These are phyloP conservation scores for Palythoa heliodiscus DNA, from an alignment of 92 coral and sea anemone species.

Conservation along the genomic window DNA sequence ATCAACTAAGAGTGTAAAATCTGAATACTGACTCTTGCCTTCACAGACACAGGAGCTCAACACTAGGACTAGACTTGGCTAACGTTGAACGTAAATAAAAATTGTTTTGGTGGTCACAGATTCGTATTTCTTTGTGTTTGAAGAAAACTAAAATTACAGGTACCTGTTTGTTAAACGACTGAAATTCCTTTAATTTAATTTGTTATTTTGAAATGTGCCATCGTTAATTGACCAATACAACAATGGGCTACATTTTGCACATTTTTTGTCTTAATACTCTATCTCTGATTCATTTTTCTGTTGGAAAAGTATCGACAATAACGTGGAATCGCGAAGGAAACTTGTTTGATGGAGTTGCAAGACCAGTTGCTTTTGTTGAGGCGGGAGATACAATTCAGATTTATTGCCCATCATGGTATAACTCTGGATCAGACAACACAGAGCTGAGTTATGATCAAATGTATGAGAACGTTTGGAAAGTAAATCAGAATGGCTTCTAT, in stretches of 20 bases:
- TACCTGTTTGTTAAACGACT: neutral
- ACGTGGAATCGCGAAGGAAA: slow-evolving; percentile 38
- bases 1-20: too few species aligned
- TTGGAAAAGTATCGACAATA: slow-evolving; percentile 18
- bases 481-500: slow-evolving; percentile 43
- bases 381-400: slow-evolving; percentile 39
- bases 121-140: too few species aligned
- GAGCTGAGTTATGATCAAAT: slow-evolving; percentile 38
- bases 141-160: too few species aligned
- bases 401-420: slow-evolving; percentile 1
- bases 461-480: slow-evolving; percentile 67
- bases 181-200: neutral
- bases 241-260: neutral
- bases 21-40: too few species aligned
- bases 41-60: too few species aligned
- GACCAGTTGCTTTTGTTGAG: slow-evolving; percentile 25
- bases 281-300: neutral
- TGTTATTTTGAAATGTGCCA: neutral
- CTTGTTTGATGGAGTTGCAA: slow-evolving; percentile 22
- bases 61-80: too few species aligned
- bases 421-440: slow-evolving; percentile 1
- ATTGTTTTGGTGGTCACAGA: too few species aligned
- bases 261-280: neutral
- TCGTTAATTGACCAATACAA: neutral
- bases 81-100: too few species aligned